These are phyloP conservation scores for Leuciscus idus DNA, from an alignment of 2,113 vertebrate genomes.

Conservation along the genomic window DNA sequence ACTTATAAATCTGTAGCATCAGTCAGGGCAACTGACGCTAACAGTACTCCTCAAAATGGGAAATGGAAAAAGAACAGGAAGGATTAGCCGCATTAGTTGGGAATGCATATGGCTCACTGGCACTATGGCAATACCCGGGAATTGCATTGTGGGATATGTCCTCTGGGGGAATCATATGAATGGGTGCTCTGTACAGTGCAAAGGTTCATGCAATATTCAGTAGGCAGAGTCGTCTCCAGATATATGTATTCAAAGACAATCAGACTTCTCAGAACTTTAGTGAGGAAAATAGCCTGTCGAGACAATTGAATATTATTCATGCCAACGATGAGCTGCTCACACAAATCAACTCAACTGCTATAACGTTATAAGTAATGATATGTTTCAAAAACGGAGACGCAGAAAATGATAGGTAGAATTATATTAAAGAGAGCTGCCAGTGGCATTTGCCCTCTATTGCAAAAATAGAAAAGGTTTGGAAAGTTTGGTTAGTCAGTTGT, in stretches of 20 bases:
- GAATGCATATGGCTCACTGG: conserved; percentile 36
- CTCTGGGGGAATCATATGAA: conserved; percentile 55
- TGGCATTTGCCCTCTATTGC: neutral
- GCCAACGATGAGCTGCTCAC: conserved; percentile 8
- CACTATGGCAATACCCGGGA: neutral
- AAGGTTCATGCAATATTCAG: conserved; percentile 60
- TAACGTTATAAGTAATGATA: conserved; percentile 25
- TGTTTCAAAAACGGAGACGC: neutral
- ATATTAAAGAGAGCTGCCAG: neutral
- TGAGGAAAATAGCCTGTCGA: conserved; percentile 39
- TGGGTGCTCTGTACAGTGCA: conserved; percentile 52
- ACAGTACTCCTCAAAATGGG: neutral
- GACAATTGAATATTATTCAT: conserved; percentile 40
- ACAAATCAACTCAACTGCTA: conserved; percentile 25
- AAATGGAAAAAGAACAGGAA: neutral
- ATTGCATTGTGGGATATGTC: conserved; percentile 52
- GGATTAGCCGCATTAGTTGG: conserved; percentile 34
- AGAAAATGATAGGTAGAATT: neutral
- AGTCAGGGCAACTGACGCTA: neutral
- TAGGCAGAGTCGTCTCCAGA: conserved; percentile 47
- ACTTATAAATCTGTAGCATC: neutral
- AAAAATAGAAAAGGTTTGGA: neutral
- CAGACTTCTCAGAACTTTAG: conserved; percentile 42
- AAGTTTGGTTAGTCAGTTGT: conserved; percentile 1
- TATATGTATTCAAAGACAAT: conserved; percentile 51